Base-by-base conservation (phyloP, 2,888 invertebrate genomes). In the Chrysolina haemoptera region DNA sequence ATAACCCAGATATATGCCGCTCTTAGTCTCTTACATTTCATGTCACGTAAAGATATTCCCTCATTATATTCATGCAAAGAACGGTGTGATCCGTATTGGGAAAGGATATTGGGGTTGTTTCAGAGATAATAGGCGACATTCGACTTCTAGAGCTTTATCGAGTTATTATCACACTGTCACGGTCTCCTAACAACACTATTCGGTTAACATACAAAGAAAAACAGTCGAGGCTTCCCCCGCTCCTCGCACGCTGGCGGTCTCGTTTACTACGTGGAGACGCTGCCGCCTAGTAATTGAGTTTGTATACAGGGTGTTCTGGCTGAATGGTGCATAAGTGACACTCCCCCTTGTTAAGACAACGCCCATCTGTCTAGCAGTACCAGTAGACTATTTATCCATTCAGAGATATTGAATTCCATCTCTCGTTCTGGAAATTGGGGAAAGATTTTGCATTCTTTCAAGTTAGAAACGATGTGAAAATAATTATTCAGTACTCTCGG, bases 101-200 rank as follows among this genome's bases (percentile, higher is more conserved):
- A n/a, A 46, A 14, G 46, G 5, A 46, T 4, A 14, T 12, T 10
- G 46, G 46, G 4, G 1, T 46, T 14, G 14, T 4, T 46, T 46
- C 14, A 14, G 1, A 46, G 12, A 46, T 14, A 46, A 46, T 46
- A 14, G 46, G 46, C 14, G 46, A 46, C 0, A 46, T 14, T 46
- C 46, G 14, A 46, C 46, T 46, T 46, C 4, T n/a, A n/a, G 46
- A 46, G 8, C 14, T 46, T 46, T 14, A 46, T 46, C 6, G 46
- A 14, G 10, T 46, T 46, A 6, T 46, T 46, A 14, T 46, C 14
- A 35, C 8, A 46, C 14, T 46, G 46, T 14, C 14, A 14, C 46
- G 46, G 46, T 46, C 12, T 46, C 14, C 46, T 46, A 46, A 46
- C 46, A 46, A 46, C 46, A 46, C 46, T 46, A 46, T 46, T 46